Base-by-base conservation (phyloP, 2,888 invertebrate genomes). In the Lithosia quadra region DNA sequence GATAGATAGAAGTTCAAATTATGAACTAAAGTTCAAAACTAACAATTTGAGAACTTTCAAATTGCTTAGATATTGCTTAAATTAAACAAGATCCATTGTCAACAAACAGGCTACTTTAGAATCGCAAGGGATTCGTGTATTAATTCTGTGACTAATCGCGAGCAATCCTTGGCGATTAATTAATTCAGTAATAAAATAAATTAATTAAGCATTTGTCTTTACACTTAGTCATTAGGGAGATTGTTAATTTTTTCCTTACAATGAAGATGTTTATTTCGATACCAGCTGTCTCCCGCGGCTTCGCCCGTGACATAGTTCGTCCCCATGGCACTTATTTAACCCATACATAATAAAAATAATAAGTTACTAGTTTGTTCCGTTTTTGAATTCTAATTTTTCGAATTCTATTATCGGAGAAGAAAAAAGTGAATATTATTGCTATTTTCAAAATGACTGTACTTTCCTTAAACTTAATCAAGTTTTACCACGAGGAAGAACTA, bases 151-250 rank as follows among this genome's bases (percentile, higher is more conserved):
- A 33, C 8, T 13, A 49, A 49, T 34, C 24, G 18, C 13, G 34
- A 15, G 33, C 36, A 53, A 36, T 22, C 58, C 63, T 36, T 7
- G 53, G 22, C 24, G 49, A 58, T 58, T 28, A 56, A 68, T 63
- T 53, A 68, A 43, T 68, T 53, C 33, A 57, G 49, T 59, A 49
- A 63, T 65, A 60, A 65, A 65, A 58, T 58, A 33, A 60, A 65
- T 24, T 59, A 65, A 65, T 49, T 53, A 53, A 21, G 33, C 22
- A 34, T 59, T 60, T 43, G 49, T 21, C 59, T 60, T 34, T 2
- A 43, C 33, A 22, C 15, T 49, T 13, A 33, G 11, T 33, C 49
- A 18, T 22, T 53, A 10, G 53, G 49, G 11, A 65, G 59, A 21
- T 33, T 43, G 34, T 49, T 59, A 3, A 43, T 13, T 65, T 53